phyloP scores from a whole-genome alignment of 2,888 invertebrate genomes.

The Eupeodes luniger region DNA sequence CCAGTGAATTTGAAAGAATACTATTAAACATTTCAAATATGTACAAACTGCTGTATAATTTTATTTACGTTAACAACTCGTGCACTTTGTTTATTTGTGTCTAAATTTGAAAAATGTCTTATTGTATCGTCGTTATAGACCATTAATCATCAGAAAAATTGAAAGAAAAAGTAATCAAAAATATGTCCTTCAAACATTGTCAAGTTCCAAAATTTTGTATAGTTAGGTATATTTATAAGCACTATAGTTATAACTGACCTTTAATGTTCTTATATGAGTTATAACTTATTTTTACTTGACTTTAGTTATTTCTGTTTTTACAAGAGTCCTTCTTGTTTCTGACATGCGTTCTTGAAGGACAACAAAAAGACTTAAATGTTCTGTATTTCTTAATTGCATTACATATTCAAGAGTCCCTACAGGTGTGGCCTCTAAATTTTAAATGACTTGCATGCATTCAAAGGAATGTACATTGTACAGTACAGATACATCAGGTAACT shows the following conservation, averaged over 20 bases:
- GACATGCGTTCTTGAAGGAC: constrained; percentile 18
- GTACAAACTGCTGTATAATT: too few relatives aligned
- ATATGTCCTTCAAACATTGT: background rate
- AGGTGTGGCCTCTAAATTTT: constrained; percentile 46
- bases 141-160: too few relatives aligned
- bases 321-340: background rate
- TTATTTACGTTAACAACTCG: too few relatives aligned
- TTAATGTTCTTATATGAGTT: background rate
- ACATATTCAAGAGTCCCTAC: constrained; percentile 49
- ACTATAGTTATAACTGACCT: background rate
- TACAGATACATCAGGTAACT: too few relatives aligned
- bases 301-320: background rate
- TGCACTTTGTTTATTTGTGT: too few relatives aligned
- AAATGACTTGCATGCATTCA: constrained; percentile 42
- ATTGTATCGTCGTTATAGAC: too few relatives aligned
- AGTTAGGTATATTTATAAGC: background rate
- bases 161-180: too few relatives aligned
- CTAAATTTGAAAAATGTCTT: too few relatives aligned
- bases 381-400: constrained; percentile 59
- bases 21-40: too few relatives aligned
- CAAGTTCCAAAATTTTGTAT: background rate
- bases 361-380: constrained; percentile 41
- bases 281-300: background rate
- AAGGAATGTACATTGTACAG: background rate
- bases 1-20: too few relatives aligned